Percentiles rank a stretch among this genome's conserved stretches.
These are phyloP conservation scores for Hoplodrina ambigua DNA, from an alignment of 2,888 invertebrate genomes.

Conservation along the genomic window DNA sequence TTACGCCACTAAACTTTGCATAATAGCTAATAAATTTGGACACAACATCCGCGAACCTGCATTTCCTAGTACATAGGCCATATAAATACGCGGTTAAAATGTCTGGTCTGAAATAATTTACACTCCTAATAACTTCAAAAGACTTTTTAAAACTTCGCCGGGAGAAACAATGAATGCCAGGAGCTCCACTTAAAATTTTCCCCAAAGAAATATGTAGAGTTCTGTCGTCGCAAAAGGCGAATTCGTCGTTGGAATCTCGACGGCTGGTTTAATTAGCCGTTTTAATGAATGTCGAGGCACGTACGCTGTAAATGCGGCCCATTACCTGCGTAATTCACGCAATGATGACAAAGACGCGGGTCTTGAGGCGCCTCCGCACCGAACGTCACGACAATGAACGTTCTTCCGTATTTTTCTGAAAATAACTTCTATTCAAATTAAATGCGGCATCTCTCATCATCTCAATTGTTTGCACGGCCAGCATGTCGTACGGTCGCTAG, in stretches of 20 bases:
- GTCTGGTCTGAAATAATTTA: slow-evolving; percentile 60
- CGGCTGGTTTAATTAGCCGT: slow-evolving; percentile 86
- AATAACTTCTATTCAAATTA: slow-evolving; percentile 45
- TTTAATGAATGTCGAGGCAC: slow-evolving; percentile 88
- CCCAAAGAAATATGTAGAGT: slow-evolving; percentile 77
- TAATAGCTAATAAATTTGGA: slow-evolving; percentile 65
- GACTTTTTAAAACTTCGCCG: slow-evolving; percentile 68
- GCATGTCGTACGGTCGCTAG: too few relatives aligned
- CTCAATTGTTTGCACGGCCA: too few relatives aligned
- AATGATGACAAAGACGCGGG: slow-evolving; percentile 82
- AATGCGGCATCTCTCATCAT: slow-evolving; percentile 39
- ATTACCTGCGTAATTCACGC: slow-evolving; percentile 88
- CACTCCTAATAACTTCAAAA: slow-evolving; percentile 67
- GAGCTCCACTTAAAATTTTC: slow-evolving; percentile 74
- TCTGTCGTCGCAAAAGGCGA: slow-evolving; percentile 72
- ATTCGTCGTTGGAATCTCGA: slow-evolving; percentile 81
- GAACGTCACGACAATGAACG: slow-evolving; percentile 58
- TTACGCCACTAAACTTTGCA: slow-evolving; percentile 65
- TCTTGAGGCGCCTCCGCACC: slow-evolving; percentile 56
- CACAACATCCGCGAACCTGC: slow-evolving; percentile 53
- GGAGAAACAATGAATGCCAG: slow-evolving; percentile 67
- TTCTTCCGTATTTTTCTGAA: slow-evolving; percentile 53
- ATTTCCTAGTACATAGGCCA: slow-evolving; percentile 43
- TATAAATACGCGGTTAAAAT: slow-evolving; percentile 43
- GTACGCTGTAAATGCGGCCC: slow-evolving; percentile 86